Evolutionary conservation across 2,888 invertebrate genomes (phyloP), one percentile per base, ranked within the genome.

Genomic region (Ichneumon xanthorius): DNA sequence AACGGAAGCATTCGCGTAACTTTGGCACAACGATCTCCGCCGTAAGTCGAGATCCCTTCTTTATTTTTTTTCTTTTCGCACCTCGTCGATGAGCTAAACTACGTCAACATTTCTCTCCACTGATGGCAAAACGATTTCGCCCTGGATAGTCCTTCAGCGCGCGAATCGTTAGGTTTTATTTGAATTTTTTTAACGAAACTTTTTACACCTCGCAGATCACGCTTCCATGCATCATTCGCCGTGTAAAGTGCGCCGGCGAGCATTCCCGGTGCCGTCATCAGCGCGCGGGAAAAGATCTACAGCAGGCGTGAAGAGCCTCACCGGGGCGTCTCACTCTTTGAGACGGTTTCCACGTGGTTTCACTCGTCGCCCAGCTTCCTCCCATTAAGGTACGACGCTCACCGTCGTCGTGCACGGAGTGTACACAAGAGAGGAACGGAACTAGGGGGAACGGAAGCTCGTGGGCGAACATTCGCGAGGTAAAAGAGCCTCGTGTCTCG

Each of bases 31-130:
- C 55, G 75, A 79, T 82, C 75, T 53, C 30, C 26, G 40, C 16
- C 11, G 45, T 37, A 63, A 75, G 68, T 79, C 50, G 61, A 77
- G 77, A 73, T 50, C 26, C n/a, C 50, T 73, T 7, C 16, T 33
- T 45, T 50, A 22, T 37, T 40, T 58, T 61, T 50, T 55, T 22
- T 61, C 4, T 16, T 50, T 50, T 58, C 40, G 33, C 65, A 58
- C 37, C 45, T 22, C 50, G 63, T 76, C 80, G 30, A 53, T 63
- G 53, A 81, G 70, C 78, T 81, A 73, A 84, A 81, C 78, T 80
- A 73, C 73, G 78, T 84, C 68, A 81, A 84, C 72, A 78, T 81
- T 70, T 48, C 55, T 48, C 77, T 45, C 63, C 61, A 50, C 48
- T 67, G 37, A 55, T 63, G 45, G 45, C 53, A 30, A 33, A 85